Base-by-base conservation (phyloP, 2,797 vertebrate species). In the Sphenodon punctatus region DNA sequence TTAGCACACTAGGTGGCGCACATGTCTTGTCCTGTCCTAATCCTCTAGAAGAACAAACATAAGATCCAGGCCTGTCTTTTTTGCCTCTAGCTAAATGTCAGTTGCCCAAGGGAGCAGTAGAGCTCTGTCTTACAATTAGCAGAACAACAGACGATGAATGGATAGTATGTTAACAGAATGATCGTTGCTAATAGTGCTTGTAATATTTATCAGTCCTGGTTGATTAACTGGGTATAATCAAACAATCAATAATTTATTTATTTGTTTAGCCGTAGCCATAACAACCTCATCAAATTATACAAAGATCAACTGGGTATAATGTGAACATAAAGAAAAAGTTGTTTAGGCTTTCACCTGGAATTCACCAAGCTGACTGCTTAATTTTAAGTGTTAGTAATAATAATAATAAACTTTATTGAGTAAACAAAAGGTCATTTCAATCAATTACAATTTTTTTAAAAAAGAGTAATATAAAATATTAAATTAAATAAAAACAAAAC, bases 1-100 rank as follows among this genome's bases (percentile, higher is more conserved):
- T 34, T 56, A 32, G 30, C 58, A 66, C 84, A 87, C 92, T 86
- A 89, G 90, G 36, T 88, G 91, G 88, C 65, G 89, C 84, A 89
- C 79, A 61, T 22, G 51, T 61, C 49, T 61, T 88, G 84, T 45
- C 34, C 48, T 27, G 46, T 76, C 25, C 17, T 64, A 56, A n/a
- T n/a, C n/a, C n/a, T n/a, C n/a, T n/a, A 38, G 8, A 55, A 7
- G 34, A 5, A 13, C 13, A 85, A 82, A 0, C 27, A 64, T 1
- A 7, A 4, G 19, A 69, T 19, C 48, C 1, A 1, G 39, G 66
- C 70, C 51, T 67, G 49, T 32, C 46, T 67, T 1, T 27, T 80
- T 32, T 82, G 38, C 48, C 67, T 67, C 41, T 73, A 48, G 39
- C 22, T 67, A 63, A 70, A 75, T 5, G 1, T 69, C 36, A 75